Base-by-base conservation (phyloP, 1,140 invertebrate genomes). In the Musca domestica region DNA sequence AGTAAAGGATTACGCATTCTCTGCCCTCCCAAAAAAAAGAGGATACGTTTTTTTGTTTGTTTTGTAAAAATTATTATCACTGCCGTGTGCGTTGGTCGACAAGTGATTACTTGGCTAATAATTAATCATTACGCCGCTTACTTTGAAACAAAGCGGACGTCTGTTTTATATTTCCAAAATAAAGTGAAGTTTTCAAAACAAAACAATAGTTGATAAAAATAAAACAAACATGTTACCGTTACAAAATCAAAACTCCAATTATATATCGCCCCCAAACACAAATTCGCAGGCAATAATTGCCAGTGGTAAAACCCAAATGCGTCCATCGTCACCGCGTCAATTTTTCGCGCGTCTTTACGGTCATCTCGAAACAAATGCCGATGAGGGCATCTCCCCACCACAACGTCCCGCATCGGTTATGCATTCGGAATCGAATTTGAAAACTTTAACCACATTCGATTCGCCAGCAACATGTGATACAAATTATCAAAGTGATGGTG, bases 281-380 rank as follows among this genome's bases (percentile, higher is more conserved):
- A 27, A 48, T 12, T 5, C 27, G 3, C 9, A 3, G 27, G 3
- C 34, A 41, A 41, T 41, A 10, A 41, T 41, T 48, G 20, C 51
- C 3, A 20, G 12, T 25, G 51, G 63, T 58, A 69, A 69, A 66
- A 70, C 66, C 15, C 27, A 48, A 52, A 67, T 67, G 17, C 69
- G 85, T 66, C 85, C 85, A 7, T 85, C 85, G 3, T 86, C 85
- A 9, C 85, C 85, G 64, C 75, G 85, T 6, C 82, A 83, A 67
- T 86, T 86, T 73, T 86, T 86, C 64, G 84, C 84, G 30, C 76
- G 84, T 25, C 75, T 86, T 9, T 86, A 86, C 64, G 85, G 84
- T 5, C 81, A 85, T 66, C 74, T 85, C 3, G 85, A 86, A 65
- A 23, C 23, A 0, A 58, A 61, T 52, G 56, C 41, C 49, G 64